Evolutionary conservation across 2,888 invertebrate genomes (phyloP).

Genomic region (Nomada flava): DNA sequence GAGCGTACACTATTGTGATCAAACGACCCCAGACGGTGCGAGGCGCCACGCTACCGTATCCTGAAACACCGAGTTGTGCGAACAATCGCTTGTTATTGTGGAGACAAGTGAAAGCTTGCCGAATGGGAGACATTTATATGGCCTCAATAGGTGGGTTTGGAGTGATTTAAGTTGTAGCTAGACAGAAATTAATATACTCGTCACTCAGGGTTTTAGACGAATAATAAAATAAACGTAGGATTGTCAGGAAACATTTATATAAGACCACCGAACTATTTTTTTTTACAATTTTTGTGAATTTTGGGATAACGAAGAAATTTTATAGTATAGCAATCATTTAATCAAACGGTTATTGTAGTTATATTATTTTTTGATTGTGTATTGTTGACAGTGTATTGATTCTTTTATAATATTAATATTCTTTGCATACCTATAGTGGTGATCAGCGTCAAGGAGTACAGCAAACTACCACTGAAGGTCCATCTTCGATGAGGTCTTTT

Average conservation of each 20-base stretch:
- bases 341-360: too few species aligned
- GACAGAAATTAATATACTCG: background rate
- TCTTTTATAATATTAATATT: too few species aligned
- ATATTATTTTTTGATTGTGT: too few species aligned
- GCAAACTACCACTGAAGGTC: conserved; percentile 96
- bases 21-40: conserved; percentile 92
- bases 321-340: too few species aligned
- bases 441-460: conserved; percentile 96
- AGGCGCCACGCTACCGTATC: conserved; percentile 94
- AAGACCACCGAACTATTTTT: too few species aligned
- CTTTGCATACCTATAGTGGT: conserved; percentile 93
- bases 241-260: too few species aligned
- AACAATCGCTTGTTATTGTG: background rate
- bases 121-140: background rate
- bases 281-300: too few species aligned
- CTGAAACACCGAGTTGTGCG: conserved; percentile 84
- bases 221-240: too few species aligned
- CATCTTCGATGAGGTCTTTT: conserved; percentile 87
- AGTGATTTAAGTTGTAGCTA: background rate
- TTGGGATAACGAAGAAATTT: too few species aligned
- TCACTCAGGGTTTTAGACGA: too few species aligned
- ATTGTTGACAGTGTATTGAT: too few species aligned
- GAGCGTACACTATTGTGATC: conserved; percentile 93
- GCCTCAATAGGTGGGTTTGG: background rate
- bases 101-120: background rate